Evolutionary conservation across 2,888 invertebrate species (phyloP), one percentile per base, ranked within the genome.

Genomic region (Tetranychus piercei): DNA sequence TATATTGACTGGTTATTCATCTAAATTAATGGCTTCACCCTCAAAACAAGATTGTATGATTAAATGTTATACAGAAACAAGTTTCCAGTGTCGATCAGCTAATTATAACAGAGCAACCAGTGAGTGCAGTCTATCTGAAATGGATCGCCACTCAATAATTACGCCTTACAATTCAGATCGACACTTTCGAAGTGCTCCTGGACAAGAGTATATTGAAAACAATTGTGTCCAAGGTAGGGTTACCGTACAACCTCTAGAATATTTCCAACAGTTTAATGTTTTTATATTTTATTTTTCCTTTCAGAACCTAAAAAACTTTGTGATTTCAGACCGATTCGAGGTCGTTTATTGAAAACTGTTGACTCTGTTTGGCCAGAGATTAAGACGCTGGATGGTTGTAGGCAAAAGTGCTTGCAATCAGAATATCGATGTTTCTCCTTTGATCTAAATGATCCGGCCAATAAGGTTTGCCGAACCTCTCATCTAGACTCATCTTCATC

Each of bases 401-500:
- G 92, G 76, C 92, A 92, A 82, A 86, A 92, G 77, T 93, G 93
- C 82, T 85, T 93, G 75, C 91, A 90, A 83, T 92, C 81, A 73
- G 79, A 80, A 73, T 82, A 82, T 80, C 80, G 90, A 81, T 94
- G 94, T 83, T 93, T 93, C 83, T 92, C 92, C 11, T 94, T 92
- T 83, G 94, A 94, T 82, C 92, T 90, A 82, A 92, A 92, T 73
- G 94, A 93, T 82, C 93, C 92, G 78, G 92, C 92, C 74, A 93
- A 93, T 81, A 89, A 90, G 86, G 92, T 94, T 73, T 94, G 94
- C 85, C 88, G 94, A 8, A 87, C 94, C 44, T 92, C 92, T 79
- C 94, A 94, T 85, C 92, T 94, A 82, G 90, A 92, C 74, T 87
- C 91, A 79, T 90, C 92, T 66, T 92, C 94, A 23, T 87, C 94